Evolutionary conservation across 2,113 vertebrate genomes (phyloP).

Genomic region (Antigone vipio): DNA sequence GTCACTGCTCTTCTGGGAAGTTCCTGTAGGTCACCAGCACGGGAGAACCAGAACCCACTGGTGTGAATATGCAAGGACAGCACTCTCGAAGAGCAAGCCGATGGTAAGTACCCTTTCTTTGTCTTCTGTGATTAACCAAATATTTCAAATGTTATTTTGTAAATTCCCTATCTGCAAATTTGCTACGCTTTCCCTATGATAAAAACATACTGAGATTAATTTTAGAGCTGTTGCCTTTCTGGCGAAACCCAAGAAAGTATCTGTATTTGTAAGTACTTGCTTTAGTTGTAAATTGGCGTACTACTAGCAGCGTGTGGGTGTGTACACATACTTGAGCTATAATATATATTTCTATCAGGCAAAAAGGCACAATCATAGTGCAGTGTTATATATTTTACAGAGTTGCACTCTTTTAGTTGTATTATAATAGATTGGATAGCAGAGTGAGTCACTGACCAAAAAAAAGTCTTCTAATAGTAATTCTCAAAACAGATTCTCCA

Average conservation of each 20-base stretch:
- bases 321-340: neutral
- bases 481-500: neutral
- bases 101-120: conserved; percentile 23
- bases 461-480: neutral
- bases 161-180: neutral
- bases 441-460: neutral
- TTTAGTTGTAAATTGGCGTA: neutral
- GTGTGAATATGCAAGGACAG: conserved; percentile 68
- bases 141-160: neutral
- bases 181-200: accelerated
- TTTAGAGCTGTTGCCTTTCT: neutral
- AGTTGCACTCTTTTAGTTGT: neutral
- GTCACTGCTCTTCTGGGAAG: conserved; percentile 29
- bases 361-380: neutral
- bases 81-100: conserved; percentile 52
- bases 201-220: neutral
- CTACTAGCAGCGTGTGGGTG: neutral
- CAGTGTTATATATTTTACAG: neutral
- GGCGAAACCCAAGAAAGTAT: neutral
- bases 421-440: neutral
- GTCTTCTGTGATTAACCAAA: neutral
- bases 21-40: conserved; percentile 50
- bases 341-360: neutral
- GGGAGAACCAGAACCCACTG: conserved; percentile 49
- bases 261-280: neutral